Percentiles rank a stretch among this genome's conserved stretches.
Conservation (phyloP, 2,888 invertebrate species). For the Nemoura dubitans region DNA sequence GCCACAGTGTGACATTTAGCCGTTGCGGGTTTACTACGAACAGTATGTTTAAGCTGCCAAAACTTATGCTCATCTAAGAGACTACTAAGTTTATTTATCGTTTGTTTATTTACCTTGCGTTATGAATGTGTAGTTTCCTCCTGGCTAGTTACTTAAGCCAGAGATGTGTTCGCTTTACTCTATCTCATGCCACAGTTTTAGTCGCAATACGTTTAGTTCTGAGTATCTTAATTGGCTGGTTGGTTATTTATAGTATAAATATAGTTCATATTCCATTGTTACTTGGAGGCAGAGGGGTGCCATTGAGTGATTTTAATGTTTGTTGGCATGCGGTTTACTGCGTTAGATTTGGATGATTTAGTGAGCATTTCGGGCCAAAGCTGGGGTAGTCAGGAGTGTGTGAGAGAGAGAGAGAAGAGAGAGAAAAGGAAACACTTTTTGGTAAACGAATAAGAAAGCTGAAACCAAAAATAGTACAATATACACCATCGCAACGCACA, state of each 20-base stretch:
- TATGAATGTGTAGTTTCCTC: slow-evolving; percentile 49
- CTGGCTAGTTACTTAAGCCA: slow-evolving; percentile 48
- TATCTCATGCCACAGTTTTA: slow-evolving; percentile 48
- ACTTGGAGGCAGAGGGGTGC: slow-evolving; percentile 61
- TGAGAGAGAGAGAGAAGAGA: slow-evolving; percentile 34
- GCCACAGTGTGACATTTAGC: background rate
- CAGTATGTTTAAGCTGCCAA: background rate
- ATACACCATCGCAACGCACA: slow-evolving; percentile 45
- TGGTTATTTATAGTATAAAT: slow-evolving; percentile 47
- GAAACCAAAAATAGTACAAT: slow-evolving; percentile 49
- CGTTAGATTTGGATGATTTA: slow-evolving; percentile 49
- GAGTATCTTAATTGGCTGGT: slow-evolving; percentile 9
- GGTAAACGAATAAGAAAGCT: slow-evolving; percentile 48
- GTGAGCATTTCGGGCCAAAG: slow-evolving; percentile 44
- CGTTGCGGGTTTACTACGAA: background rate
- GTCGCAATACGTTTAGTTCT: slow-evolving; percentile 17
- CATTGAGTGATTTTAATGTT: slow-evolving; percentile 45
- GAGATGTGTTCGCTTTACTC: slow-evolving; percentile 49
- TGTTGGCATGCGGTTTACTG: slow-evolving; percentile 50
- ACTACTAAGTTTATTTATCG: slow-evolving; percentile 49
- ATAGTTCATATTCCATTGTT: slow-evolving; percentile 55
- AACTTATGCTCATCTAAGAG: slow-evolving; percentile 47
- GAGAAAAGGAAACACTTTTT: slow-evolving; percentile 43
- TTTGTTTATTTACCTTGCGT: slow-evolving; percentile 50
- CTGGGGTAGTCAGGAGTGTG: slow-evolving; percentile 31